Conservation (phyloP, 53 echinoderm and acorn worm genomes). For the Echinometra lucunter region DNA sequence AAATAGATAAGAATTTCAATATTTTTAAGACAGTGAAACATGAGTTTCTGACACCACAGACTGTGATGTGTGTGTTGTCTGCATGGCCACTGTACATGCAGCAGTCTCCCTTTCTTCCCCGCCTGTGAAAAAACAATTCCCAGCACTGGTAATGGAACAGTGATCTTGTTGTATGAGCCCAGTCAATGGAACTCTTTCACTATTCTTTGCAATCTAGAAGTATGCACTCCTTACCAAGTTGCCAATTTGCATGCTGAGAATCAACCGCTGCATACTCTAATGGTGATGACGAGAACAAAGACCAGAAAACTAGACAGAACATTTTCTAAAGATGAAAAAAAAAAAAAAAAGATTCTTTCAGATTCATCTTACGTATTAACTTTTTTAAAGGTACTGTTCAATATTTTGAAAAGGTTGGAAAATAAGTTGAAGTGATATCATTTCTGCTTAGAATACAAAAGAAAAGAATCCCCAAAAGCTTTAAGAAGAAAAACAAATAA, state of each 20-base stretch:
- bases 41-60: background rate
- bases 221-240: background rate
- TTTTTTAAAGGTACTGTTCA: background rate
- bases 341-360: background rate
- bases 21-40: background rate
- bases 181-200: slow-evolving; percentile 31
- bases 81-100: background rate
- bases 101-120: background rate
- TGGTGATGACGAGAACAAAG: background rate
- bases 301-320: background rate
- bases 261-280: background rate
- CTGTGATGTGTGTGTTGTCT: background rate
- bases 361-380: background rate
- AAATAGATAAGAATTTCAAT: background rate
- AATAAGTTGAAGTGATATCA: too few relatives aligned
- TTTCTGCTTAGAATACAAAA: too few relatives aligned
- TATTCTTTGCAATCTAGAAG: background rate
- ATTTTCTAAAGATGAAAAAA: background rate
- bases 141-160: slow-evolving; percentile 1
- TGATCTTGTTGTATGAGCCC: background rate
- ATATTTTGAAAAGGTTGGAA: too few relatives aligned
- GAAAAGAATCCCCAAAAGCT: too few relatives aligned
- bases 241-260: slow-evolving; percentile 27
- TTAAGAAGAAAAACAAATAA: too few relatives aligned
- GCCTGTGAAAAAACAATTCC: background rate